Percentiles rank a stretch among this genome's conserved stretches.
These are phyloP conservation scores for Erpobdella octoculata DNA, from an alignment of 2,888 invertebrate species.

Conservation along the genomic window DNA sequence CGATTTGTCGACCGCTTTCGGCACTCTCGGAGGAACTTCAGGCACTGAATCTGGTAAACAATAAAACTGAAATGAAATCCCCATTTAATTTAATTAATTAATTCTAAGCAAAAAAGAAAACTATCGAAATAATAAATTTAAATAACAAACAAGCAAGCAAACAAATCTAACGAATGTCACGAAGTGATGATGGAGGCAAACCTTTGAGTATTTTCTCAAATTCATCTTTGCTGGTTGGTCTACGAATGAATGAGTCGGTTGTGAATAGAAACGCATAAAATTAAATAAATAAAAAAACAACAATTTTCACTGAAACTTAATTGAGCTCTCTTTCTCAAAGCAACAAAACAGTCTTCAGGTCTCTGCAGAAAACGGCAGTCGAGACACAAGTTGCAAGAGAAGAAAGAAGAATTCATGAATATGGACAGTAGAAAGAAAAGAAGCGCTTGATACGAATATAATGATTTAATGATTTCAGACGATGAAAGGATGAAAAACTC, in stretches of 20 bases:
- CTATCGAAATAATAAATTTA: neutral
- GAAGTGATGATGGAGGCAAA: neutral
- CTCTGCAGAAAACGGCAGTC: too few relatives aligned
- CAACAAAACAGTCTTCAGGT: too few relatives aligned
- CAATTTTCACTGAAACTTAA: too few relatives aligned
- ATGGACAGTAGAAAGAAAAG: too few relatives aligned
- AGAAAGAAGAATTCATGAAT: too few relatives aligned
- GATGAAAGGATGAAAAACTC: neutral
- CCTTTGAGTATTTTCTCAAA: constrained; percentile 16
- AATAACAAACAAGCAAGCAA: neutral
- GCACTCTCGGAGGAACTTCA: constrained; percentile 16
- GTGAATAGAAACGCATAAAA: too few relatives aligned
- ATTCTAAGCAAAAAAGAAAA: neutral
- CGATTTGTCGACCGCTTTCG: neutral
- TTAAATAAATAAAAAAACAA: too few relatives aligned
- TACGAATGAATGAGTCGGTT: too few relatives aligned
- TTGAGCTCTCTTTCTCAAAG: too few relatives aligned
- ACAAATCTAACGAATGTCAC: neutral
- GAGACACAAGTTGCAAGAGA: too few relatives aligned
- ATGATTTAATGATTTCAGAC: neutral
- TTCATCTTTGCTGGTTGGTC: constrained; percentile 12
- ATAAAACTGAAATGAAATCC: neutral
- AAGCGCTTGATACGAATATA: too few relatives aligned
- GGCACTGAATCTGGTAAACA: constrained; percentile 11
- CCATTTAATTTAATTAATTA: neutral